A percentile compares a stretch with the other conserved stretches of the same genome.
Conservation (phyloP, 2,888 invertebrate genomes). For the Onchidella celtica region DNA sequence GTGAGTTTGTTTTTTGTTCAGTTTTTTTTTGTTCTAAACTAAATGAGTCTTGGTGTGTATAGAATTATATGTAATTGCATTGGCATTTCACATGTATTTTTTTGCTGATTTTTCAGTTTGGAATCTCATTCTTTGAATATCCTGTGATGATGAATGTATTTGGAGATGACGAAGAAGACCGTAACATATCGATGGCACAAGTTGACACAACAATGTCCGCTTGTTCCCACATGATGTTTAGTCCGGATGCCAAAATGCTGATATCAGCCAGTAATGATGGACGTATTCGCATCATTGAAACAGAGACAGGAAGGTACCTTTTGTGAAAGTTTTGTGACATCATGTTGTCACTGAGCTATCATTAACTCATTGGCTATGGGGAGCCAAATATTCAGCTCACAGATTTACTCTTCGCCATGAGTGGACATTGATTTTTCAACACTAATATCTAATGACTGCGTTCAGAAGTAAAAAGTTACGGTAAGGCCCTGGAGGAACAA, state of each 20-base stretch:
- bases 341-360: not conserved
- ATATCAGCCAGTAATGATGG: slow-evolving; percentile 65
- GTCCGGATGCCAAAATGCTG: slow-evolving; percentile 62
- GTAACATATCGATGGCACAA: slow-evolving; percentile 43
- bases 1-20: no score
- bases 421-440: no score
- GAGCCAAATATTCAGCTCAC: no score
- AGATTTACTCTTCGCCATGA: no score
- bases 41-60: no score
- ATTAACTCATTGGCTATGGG: not conserved
- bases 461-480: no score
- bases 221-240: slow-evolving; percentile 60
- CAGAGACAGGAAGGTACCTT: slow-evolving; percentile 55
- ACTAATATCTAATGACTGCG: no score
- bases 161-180: slow-evolving; percentile 38
- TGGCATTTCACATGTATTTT: no score
- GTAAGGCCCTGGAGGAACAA: no score
- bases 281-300: slow-evolving; percentile 61
- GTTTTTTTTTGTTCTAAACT: no score
- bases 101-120: no score
- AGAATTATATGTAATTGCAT: no score
- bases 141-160: slow-evolving; percentile 61
- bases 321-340: slow-evolving; percentile 60
- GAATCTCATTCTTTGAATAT: slow-evolving; percentile 66
- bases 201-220: slow-evolving; percentile 64